These are phyloP conservation scores for Tolmerus cingulatus DNA, from an alignment of 2,888 invertebrate genomes.

Conservation along the genomic window DNA sequence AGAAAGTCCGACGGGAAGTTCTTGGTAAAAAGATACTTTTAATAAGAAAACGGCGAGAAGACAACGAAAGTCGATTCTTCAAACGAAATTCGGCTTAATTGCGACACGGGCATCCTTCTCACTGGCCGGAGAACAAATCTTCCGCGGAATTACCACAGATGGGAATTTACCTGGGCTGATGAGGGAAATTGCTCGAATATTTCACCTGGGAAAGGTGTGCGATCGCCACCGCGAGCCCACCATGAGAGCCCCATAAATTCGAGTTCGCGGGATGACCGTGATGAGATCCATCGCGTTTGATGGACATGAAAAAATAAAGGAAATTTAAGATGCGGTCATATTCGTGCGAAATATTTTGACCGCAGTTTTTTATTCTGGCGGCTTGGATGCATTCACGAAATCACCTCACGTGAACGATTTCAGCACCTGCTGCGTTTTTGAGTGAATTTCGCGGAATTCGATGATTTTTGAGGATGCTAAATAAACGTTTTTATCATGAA, in stretches of 20 bases:
- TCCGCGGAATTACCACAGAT: slow-evolving; percentile 3
- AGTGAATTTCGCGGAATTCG: not conserved
- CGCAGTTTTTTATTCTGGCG: not conserved
- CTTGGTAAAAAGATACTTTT: not conserved
- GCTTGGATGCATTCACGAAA: not conserved
- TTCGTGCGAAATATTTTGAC: not conserved
- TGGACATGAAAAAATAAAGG: not conserved
- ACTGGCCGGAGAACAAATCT: not conserved
- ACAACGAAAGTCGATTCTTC: slow-evolving; percentile 7
- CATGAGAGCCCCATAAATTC: not conserved
- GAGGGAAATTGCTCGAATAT: slow-evolving; percentile 24
- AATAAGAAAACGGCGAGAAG: not conserved
- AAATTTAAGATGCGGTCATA: not conserved
- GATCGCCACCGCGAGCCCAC: not conserved
- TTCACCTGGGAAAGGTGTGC: not conserved
- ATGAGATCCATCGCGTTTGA: not conserved
- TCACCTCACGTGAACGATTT: not conserved
- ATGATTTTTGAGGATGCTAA: not conserved
- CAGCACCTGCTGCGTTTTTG: not conserved
- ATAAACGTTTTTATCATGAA: not conserved
- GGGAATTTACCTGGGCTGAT: not conserved
- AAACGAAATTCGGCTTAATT: slow-evolving; percentile 19
- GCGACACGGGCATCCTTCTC: not conserved
- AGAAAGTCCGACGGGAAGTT: not conserved
- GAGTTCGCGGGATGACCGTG: not conserved